Evolutionary conservation across 2,797 vertebrate genomes (phyloP), one percentile per base, ranked within the genome.

Genomic region (Notolepis coatsorum): DNA sequence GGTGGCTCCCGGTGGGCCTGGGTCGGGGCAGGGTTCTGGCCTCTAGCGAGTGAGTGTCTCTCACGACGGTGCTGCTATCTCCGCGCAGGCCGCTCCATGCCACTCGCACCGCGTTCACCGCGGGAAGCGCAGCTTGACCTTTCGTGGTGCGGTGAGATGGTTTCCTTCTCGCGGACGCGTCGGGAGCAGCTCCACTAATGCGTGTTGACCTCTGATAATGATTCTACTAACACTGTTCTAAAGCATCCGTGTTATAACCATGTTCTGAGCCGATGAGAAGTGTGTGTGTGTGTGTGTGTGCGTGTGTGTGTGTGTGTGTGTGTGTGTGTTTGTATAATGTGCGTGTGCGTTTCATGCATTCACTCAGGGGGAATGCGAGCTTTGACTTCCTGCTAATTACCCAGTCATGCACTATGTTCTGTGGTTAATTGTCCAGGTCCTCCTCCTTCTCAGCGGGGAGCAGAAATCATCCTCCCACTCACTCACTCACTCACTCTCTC

Each of bases 381-480:
- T 84, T 89, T 91, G 89, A 86, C 86, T 89, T 87, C 80, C 79
- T 83, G 83, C 84, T 91, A 91, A 93, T 92, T 91, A 91, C 88
- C 86, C 88, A 86, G 85, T 55, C 88, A 85, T 84, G 86, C 87
- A 89, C 85, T 88, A 83, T 86, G 86, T 88, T 88, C 88, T 88
- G 86, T 88, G 89, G 87, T 89, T 92, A 91, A 90, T 92, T 91
- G 87, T 89, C 88, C 84, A 86, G 89, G 88, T 85, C 87, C 78
- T 82, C 65, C 63, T 72, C 75, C 67, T 74, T 81, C 82, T 89
- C 85, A 61, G 64, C 71, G 50, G 84, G 76, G 65, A 84, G 55
- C 38, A 55, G 59, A 86, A 76, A 33, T 37, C 66, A 41, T 69
- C 70, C 56, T 45, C 41, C 49, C 28, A 13, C 60, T 48, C 42